These are phyloP conservation scores for Chaetodon trifasciatus DNA, from an alignment of 2,797 vertebrate species.

Conservation along the genomic window DNA sequence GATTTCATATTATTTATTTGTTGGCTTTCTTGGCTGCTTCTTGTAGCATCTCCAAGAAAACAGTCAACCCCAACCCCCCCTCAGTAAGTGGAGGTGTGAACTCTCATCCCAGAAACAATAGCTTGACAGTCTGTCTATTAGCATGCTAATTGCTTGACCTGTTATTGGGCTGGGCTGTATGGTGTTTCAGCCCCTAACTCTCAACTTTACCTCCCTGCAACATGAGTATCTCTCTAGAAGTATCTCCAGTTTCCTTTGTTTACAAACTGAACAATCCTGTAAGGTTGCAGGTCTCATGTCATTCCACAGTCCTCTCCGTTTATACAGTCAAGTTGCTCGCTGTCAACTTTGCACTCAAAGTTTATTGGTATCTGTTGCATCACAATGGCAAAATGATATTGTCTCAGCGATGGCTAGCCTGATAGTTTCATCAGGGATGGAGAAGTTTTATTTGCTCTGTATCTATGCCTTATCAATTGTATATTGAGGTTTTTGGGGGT, in stretches of 20 bases:
- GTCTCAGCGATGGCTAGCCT: not conserved
- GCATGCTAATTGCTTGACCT: conserved; percentile 54
- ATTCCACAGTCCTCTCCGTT: not conserved
- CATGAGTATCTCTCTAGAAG: not conserved
- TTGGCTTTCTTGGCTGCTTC: conserved; percentile 9
- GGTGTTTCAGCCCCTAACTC: conserved; percentile 10
- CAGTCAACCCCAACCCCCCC: conserved; percentile 20
- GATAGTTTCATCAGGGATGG: not conserved
- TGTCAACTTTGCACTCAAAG: not conserved
- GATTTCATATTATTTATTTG: conserved; percentile 29
- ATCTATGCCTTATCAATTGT: not conserved
- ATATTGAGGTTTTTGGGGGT: not conserved
- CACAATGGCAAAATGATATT: not conserved
- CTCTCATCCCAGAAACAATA: conserved; percentile 48
- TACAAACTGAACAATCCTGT: not conserved
- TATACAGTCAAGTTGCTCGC: not conserved
- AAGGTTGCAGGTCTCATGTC: not conserved
- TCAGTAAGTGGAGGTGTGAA: conserved; percentile 58
- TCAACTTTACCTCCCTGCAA: conserved; percentile 2
- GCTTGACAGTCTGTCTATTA: conserved; percentile 37
- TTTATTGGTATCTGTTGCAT: conserved; percentile 11
- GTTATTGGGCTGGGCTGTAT: conserved; percentile 13
- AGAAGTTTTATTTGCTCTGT: not conserved
- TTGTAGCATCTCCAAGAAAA: conserved; percentile 12
- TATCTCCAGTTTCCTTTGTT: conserved; percentile 12